phyloP scores from a whole-genome alignment of 2,888 invertebrate genomes.

The Ischnus inquisitorius region DNA sequence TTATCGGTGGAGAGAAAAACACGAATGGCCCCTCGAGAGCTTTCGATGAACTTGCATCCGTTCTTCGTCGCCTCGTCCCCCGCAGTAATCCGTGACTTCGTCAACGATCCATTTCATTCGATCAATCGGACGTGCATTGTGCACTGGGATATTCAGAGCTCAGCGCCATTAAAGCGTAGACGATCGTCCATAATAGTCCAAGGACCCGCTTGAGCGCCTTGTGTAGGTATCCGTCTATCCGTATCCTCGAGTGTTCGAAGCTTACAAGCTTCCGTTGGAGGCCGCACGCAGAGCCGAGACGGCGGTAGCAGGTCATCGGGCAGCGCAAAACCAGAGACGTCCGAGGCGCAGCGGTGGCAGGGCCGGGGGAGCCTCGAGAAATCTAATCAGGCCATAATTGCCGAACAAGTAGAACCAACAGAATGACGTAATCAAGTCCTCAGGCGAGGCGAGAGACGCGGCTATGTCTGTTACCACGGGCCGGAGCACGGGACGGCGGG shows the following conservation, averaged over 20 bases:
- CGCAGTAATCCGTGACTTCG: not conserved
- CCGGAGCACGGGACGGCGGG: not conserved
- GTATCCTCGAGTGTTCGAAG: not conserved
- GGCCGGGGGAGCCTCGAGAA: constrained; percentile 59
- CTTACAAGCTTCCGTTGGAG: not conserved
- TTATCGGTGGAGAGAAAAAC: not conserved
- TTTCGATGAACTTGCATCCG: not conserved
- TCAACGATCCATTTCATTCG: not conserved
- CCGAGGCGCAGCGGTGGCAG: constrained; percentile 37
- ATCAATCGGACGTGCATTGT: constrained; percentile 13
- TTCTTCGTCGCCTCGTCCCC: not conserved
- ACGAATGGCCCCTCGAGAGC: not conserved
- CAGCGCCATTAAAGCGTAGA: not conserved
- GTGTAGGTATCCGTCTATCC: constrained; percentile 14
- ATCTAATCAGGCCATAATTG: constrained; percentile 71
- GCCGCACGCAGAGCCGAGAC: not conserved
- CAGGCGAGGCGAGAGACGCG: constrained; percentile 51
- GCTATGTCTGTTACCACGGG: constrained; percentile 29
- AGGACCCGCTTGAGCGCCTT: not conserved
- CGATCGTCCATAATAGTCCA: constrained; percentile 20
- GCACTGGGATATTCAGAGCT: not conserved
- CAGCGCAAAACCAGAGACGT: constrained; percentile 35
- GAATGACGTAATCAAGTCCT: constrained; percentile 71
- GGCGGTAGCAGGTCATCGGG: not conserved
- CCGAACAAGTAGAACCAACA: constrained; percentile 68